Evolutionary conservation across 2,113 vertebrate genomes (phyloP), one percentile per base, ranked within the genome.

Genomic region (Anoplopoma fimbria): DNA sequence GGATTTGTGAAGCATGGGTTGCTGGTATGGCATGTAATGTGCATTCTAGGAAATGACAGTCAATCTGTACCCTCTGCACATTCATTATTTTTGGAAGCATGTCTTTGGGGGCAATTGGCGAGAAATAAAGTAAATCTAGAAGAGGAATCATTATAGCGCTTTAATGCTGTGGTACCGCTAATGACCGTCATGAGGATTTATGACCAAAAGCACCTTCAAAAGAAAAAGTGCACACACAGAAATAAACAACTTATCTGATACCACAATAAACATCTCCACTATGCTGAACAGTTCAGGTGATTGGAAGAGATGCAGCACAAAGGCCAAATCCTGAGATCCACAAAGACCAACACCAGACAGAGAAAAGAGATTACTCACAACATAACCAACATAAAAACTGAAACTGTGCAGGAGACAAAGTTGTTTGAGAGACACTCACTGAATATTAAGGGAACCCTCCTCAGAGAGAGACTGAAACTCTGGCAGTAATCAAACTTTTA

Each of bases 401-500:
- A 60, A 69, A 38, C 63, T 23, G 31, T 9, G 5, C 25, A 63
- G 40, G 9, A 23, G 17, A 19, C 70, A 6, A 34, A 3, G 31
- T 17, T 29, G 5, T 33, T 40, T 25, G 6, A 42, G 34, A 64
- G 27, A 47, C 47, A 12, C 8, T 1, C n/a, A 4, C 8, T 49
- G 27, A 34, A 23, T 27, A 21, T 40, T 40, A 19, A n/a, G 45
- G 23, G 63, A 61, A 51, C 33, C 19, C 9, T 15, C 2, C 33
- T 61, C n/a, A 29, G n/a, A 27, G n/a, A 27, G 40, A 29, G 42
- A 53, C 31, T 31, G 68, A 69, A 72, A 79, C 17, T 61, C 45
- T 55, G 31, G 6, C 29, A 74, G 83, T 77, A 77, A 84, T 87
- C 65, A 84, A 75, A 83, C 27, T 74, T 85, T 80, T 51, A 34